Conservation (phyloP, 2,113 vertebrate species). For the Chlamydotis undulata region DNA sequence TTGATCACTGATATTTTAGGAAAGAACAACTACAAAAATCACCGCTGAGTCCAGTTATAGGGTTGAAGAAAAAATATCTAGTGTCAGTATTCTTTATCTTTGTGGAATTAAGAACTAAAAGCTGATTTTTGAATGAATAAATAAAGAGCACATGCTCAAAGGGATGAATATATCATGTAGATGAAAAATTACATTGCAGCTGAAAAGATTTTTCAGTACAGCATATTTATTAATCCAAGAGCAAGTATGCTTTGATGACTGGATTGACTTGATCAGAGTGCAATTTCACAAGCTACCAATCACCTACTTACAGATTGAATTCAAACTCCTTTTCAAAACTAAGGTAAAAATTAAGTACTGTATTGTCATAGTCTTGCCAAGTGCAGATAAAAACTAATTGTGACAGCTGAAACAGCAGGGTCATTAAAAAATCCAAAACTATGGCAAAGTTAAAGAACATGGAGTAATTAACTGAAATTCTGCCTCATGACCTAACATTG, state of each 20-base stretch:
- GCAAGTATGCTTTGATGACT: not conserved
- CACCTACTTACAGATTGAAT: not conserved
- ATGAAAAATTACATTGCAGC: not conserved
- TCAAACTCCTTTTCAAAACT: not conserved
- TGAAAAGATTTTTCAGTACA: not conserved
- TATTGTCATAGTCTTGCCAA: not conserved
- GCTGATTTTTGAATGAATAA: not conserved
- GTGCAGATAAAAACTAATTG: not conserved
- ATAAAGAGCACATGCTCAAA: not conserved
- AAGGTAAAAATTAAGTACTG: not conserved
- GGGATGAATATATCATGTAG: not conserved
- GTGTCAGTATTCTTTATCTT: not conserved
- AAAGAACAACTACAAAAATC: not conserved
- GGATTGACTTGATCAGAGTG: not conserved
- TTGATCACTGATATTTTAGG: not conserved
- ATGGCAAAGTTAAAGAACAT: not conserved
- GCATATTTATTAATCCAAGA: not conserved
- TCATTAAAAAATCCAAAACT: not conserved
- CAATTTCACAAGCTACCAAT: not conserved
- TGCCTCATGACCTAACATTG: not conserved
- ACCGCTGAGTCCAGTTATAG: not conserved
- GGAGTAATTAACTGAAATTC: not conserved
- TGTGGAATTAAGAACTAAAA: not conserved
- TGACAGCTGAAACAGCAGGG: not conserved
- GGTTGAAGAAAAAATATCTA: not conserved